Conservation (phyloP, 2,888 invertebrate species). For the Anthophora plumipes region DNA sequence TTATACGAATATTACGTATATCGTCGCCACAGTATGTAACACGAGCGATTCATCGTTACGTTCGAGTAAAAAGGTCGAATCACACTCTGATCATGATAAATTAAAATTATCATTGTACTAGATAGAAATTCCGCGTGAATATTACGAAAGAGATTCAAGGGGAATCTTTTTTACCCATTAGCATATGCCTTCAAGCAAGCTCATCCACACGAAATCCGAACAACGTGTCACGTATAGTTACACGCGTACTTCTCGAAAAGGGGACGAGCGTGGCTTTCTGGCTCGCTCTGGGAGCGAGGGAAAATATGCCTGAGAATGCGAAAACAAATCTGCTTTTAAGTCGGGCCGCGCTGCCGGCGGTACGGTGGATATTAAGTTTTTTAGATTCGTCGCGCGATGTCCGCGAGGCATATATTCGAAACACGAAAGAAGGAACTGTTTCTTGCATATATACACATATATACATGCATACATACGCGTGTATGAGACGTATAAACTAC, state of each 20-base stretch:
- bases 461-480: slow-evolving; percentile 33
- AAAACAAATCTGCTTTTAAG: slow-evolving; percentile 81
- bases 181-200: not conserved
- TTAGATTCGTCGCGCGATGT: slow-evolving; percentile 76
- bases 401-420: slow-evolving; percentile 68
- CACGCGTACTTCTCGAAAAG: not conserved
- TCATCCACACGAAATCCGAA: not conserved
- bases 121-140: not conserved
- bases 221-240: slow-evolving; percentile 23
- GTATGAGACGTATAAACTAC: slow-evolving; percentile 79
- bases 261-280: too few relatives aligned
- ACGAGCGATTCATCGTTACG: not conserved
- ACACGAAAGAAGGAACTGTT: slow-evolving; percentile 55
- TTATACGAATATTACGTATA: not conserved
- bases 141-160: not conserved
- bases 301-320: slow-evolving; percentile 77
- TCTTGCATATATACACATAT: slow-evolving; percentile 19
- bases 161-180: not conserved
- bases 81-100: not conserved
- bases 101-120: not conserved
- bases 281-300: not conserved
- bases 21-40: not conserved
- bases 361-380: slow-evolving; percentile 82
- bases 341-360: slow-evolving; percentile 73
- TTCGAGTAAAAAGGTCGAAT: not conserved